Evolutionary conservation across 2,113 vertebrate species (phyloP).

Genomic region (Willisornis vidua): DNA sequence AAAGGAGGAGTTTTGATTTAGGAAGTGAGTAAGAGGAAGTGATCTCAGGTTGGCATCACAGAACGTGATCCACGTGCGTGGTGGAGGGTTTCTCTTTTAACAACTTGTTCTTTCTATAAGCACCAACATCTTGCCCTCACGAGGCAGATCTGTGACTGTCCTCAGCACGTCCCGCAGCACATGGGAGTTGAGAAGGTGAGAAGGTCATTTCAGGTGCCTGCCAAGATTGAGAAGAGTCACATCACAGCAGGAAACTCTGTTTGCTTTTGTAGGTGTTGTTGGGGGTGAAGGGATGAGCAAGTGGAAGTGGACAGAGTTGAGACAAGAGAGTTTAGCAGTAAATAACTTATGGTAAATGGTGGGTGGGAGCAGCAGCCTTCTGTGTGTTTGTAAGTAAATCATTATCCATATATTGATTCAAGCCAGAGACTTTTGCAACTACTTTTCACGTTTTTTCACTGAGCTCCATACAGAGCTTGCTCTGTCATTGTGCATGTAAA

Average conservation of each 20-base stretch:
- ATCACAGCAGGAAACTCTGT: not conserved
- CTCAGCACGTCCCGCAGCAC: not conserved
- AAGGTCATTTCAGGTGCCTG: not conserved
- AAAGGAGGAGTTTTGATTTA: slow-evolving; percentile 48
- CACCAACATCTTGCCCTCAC: not conserved
- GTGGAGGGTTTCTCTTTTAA: not conserved
- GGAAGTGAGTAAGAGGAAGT: slow-evolving; percentile 77
- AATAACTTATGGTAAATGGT: not conserved
- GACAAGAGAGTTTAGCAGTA: not conserved
- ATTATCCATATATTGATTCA: not conserved
- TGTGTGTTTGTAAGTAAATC: not conserved
- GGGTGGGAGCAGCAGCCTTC: not conserved
- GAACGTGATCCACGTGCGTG: not conserved
- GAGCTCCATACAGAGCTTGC: fast-evolving
- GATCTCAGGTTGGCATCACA: slow-evolving; percentile 51
- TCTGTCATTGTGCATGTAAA: not conserved
- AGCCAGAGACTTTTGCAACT: not conserved
- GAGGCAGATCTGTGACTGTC: not conserved
- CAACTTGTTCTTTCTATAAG: not conserved
- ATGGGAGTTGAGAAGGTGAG: not conserved
- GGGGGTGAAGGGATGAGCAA: not conserved
- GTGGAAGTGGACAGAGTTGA: not conserved
- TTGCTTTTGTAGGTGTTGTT: not conserved
- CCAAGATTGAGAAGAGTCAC: not conserved
- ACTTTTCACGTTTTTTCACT: not conserved